Percentiles rank a stretch among this genome's conserved stretches.
Evolutionary conservation across 2,888 invertebrate species (phyloP).

Genomic region (Meloe dianella): DNA sequence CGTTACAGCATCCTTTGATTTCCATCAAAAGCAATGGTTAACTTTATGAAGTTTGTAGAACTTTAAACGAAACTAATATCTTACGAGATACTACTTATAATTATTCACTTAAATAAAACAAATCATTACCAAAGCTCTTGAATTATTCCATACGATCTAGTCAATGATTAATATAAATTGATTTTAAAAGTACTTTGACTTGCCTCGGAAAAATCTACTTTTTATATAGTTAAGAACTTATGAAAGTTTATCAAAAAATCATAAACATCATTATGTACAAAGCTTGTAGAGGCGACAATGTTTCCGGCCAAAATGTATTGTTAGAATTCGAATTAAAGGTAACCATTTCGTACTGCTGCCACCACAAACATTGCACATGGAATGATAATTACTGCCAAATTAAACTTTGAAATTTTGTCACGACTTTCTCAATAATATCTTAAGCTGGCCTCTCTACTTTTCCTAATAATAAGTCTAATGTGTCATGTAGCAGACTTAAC

Average conservation of each 20-base stretch:
- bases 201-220: background rate
- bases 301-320: constrained; percentile 9
- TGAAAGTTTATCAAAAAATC: background rate
- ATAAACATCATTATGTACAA: background rate
- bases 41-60: constrained; percentile 5
- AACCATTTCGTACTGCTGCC: background rate
- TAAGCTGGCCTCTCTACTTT: constrained; percentile 26
- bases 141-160: background rate
- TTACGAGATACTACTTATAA: background rate
- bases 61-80: constrained; percentile 1
- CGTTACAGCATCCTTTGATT: constrained; percentile 22
- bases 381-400: constrained; percentile 40
- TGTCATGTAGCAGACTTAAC: constrained; percentile 7
- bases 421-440: constrained; percentile 36
- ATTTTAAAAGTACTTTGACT: no score
- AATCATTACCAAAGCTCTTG: background rate
- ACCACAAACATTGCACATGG: constrained; percentile 19
- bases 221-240: background rate
- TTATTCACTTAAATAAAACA: constrained; percentile 11
- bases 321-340: background rate
- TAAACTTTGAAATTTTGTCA: constrained; percentile 35
- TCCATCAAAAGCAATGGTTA: constrained; percentile 20
- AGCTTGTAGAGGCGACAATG: constrained; percentile 1
- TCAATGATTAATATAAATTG: background rate
- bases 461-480: constrained; percentile 34